These are phyloP conservation scores for Cacatua alba DNA, from an alignment of 2,113 vertebrate genomes.

Conservation along the genomic window DNA sequence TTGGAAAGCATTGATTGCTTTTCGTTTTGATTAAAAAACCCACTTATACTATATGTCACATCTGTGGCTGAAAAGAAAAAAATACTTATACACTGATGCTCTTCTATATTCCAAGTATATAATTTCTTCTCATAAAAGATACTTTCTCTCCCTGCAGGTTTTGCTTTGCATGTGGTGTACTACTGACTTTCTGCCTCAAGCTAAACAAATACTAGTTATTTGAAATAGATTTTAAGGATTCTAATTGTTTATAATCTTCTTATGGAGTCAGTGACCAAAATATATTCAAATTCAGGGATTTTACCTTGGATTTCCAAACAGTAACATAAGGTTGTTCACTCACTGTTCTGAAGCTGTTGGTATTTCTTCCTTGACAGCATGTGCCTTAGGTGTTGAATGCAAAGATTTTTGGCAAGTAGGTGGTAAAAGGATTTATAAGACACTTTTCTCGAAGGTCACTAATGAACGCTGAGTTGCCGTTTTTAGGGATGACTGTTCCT, in stretches of 20 bases:
- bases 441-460: neutral
- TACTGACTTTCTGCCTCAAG: neutral
- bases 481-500: slow-evolving; percentile 6
- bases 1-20: neutral
- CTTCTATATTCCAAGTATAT: neutral
- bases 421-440: neutral
- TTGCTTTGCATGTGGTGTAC: neutral
- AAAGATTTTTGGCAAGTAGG: neutral
- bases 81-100: neutral
- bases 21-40: neutral
- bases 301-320: neutral
- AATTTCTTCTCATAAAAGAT: neutral
- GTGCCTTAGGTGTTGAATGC: neutral
- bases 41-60: neutral
- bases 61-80: neutral
- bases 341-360: neutral
- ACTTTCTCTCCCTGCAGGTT: neutral
- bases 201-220: neutral
- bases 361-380: neutral
- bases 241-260: neutral
- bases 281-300: neutral
- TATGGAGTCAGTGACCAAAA: neutral
- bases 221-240: neutral
- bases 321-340: neutral
- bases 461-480: neutral